Percentiles rank a stretch among this genome's conserved stretches.
phyloP scores from a whole-genome alignment of 2,113 vertebrate genomes.

The Seriola dumerili region DNA sequence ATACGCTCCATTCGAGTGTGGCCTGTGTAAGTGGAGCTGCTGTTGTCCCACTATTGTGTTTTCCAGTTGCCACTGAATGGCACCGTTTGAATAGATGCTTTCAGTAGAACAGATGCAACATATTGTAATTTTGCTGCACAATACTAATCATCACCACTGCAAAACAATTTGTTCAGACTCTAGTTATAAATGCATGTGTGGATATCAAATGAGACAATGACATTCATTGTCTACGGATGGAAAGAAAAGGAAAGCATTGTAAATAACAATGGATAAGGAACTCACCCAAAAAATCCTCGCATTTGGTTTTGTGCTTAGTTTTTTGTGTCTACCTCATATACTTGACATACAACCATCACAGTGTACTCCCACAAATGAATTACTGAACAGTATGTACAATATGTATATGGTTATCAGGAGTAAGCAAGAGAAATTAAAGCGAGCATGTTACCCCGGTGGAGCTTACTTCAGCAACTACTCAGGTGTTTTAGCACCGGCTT shows the following conservation, averaged over 20 bases:
- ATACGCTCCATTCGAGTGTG: constrained; percentile 52
- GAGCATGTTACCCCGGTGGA: constrained; percentile 12
- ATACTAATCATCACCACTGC: constrained; percentile 26
- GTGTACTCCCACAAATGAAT: constrained; percentile 5
- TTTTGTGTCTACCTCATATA: constrained; percentile 8
- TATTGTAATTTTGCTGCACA: constrained; percentile 47
- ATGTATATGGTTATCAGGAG: constrained; percentile 36
- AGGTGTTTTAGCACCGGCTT: neutral
- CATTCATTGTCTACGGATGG: constrained; percentile 10
- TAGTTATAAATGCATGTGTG: constrained; percentile 23
- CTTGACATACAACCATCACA: constrained; percentile 19
- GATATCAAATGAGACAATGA: constrained; percentile 51
- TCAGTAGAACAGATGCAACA: constrained; percentile 35
- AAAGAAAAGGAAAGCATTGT: neutral
- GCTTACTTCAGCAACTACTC: constrained; percentile 40
- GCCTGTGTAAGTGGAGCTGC: constrained; percentile 43
- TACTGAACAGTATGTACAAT: neutral
- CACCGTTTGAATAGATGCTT: constrained; percentile 36
- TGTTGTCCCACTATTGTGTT: constrained; percentile 44
- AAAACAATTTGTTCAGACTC: constrained; percentile 34
- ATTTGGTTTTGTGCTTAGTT: neutral
- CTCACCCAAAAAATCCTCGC: neutral
- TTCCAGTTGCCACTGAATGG: constrained; percentile 40
- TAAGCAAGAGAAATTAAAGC: constrained; percentile 64
- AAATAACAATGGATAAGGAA: neutral